Evolutionary conservation across 2,797 vertebrate species (phyloP), one percentile per base, ranked within the genome.

Genomic region (Galaxias olidus): DNA sequence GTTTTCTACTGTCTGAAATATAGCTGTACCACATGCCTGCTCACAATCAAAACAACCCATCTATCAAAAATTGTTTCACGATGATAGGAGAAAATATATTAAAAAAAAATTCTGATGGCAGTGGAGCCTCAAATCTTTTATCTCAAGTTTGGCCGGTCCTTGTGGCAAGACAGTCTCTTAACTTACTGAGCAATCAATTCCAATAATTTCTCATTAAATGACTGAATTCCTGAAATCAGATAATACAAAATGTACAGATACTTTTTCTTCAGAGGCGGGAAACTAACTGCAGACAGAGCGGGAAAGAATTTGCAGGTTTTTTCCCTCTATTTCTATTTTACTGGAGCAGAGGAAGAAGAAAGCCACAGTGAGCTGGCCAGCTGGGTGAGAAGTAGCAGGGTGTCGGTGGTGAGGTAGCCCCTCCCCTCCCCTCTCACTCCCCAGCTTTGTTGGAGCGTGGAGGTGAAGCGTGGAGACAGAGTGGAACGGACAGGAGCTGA

Each of bases 401-500:
- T 73, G 15, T 19, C 30, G 49, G 52, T 46, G 46, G 18, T 11
- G 52, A 46, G 48, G 59, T 56, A 72, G 83, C 79, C 76, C 75
- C 77, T 68, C 81, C 78, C 74, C 85, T 82, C 77, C 43, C 62
- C 64, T 67, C 72, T 77, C 77, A 73, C 76, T 75, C 69, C 57
- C 52, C 60, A 66, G 81, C 78, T 71, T 75, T 81, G 83, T 78
- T 81, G 86, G 77, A 89, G 89, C 77, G 81, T 86, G 88, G 90
- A 90, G 76, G 86, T 91, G 85, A 92, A 84, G 87, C 74, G 59
- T 79, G 84, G 79, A 90, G 90, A 89, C 79, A 88, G 90, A 93
- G 91, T 93, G 93, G 94, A 96, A 94, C 89, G 86, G 92, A 93
- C 87, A 91, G 91, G 90, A 86, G 69, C 92, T 92, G 92, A 93